Evolutionary conservation across 1,140 invertebrate species (phyloP).

Genomic region (Drosophila elegans): DNA sequence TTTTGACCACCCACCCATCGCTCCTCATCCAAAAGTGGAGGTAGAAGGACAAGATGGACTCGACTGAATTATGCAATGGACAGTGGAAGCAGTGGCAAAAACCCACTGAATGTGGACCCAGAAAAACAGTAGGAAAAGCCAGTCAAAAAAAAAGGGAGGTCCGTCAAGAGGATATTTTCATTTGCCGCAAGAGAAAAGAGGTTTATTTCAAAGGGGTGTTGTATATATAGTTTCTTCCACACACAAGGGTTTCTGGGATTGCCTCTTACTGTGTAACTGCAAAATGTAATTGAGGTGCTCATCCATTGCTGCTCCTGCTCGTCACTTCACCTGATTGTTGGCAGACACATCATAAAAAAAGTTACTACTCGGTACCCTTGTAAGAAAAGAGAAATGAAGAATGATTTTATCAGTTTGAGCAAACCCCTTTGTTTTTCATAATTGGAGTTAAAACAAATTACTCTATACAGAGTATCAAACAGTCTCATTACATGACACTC

Average conservation of each 20-base stretch:
- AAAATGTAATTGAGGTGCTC: conserved; percentile 56
- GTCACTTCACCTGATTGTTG: conserved; percentile 37
- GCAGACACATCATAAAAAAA: conserved; percentile 9
- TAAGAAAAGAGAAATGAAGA: no score
- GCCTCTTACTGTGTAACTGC: conserved; percentile 36
- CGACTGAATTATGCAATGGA: conserved; percentile 56
- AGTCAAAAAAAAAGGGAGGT: conserved; percentile 2
- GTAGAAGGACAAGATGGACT: conserved; percentile 31
- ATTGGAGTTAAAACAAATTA: no score
- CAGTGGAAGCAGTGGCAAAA: conserved; percentile 13
- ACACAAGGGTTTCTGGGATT: conserved; percentile 5
- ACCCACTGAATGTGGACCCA: conserved; percentile 10
- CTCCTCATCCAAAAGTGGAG: background rate
- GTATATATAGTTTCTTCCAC: conserved; percentile 10
- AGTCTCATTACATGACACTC: background rate
- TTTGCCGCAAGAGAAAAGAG: conserved; percentile 18
- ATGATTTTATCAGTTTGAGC: no score
- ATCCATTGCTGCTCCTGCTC: conserved; percentile 10
- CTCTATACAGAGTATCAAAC: background rate
- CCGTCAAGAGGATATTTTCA: conserved; percentile 43
- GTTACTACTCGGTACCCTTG: no score
- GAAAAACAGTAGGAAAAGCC: conserved; percentile 19
- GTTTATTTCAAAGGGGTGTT: conserved; percentile 7
- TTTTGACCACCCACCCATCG: conserved; percentile 23
- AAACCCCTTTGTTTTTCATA: no score